Percentiles rank a stretch among this genome's conserved stretches.
These are phyloP conservation scores for Germaria angustata DNA, from an alignment of 2,888 invertebrate species.

Conservation along the genomic window DNA sequence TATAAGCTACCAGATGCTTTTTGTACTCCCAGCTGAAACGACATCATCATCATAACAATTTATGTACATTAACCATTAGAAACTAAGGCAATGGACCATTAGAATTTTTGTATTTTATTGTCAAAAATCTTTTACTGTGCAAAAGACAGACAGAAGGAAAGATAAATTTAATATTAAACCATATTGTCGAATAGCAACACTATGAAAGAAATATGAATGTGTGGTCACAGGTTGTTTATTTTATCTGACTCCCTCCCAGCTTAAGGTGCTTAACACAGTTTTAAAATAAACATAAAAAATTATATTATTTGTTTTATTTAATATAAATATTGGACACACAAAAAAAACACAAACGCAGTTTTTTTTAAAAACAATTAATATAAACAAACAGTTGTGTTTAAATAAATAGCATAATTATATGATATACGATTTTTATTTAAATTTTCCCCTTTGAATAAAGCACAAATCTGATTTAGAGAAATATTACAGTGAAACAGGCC, in stretches of 20 bases:
- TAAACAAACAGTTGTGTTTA: background rate
- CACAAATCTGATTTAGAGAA: too few species aligned
- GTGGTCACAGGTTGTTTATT: conserved; percentile 9
- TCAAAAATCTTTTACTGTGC: background rate
- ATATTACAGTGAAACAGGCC: too few species aligned
- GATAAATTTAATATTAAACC: background rate
- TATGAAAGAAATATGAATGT: background rate
- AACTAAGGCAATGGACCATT: background rate
- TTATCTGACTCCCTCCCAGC: background rate
- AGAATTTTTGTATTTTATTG: conserved; percentile 38
- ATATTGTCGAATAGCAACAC: background rate
- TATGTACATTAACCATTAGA: background rate
- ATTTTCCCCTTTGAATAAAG: too few species aligned
- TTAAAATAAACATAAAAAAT: conserved; percentile 15
- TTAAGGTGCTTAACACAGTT: conserved; percentile 6
- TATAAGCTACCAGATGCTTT: background rate
- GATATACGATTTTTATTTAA: too few species aligned
- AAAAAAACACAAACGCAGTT: background rate
- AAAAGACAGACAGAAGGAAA: background rate
- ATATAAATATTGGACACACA: background rate
- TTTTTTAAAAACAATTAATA: background rate
- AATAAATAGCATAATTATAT: background rate
- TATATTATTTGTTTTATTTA: conserved; percentile 16
- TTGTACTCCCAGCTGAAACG: background rate
- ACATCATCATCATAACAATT: background rate